Base-by-base conservation (phyloP, 1,140 invertebrate genomes). In the Conus ventricosus region DNA sequence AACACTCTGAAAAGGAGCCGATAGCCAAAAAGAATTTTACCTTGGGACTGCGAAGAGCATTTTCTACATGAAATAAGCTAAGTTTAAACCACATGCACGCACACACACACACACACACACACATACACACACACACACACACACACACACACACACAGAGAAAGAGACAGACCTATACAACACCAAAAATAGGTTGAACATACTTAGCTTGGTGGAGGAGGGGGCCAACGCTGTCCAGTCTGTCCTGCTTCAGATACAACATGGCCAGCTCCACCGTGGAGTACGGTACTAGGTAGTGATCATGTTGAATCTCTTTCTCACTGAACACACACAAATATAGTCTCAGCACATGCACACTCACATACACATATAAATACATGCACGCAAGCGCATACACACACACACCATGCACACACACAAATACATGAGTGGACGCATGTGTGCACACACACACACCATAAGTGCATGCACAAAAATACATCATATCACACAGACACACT, bases 261-360 rank as follows among this genome's bases (percentile, higher is more conserved):
- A 98, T 95, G 23, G 97, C 98, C 82, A 98, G 95, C 95, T 99
- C 98, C 39, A 98, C 97, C 51, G 97, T 96, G 2, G 98, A 96
- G 95, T 98, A 99, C 8, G 99, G 98, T 55, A 98, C 95, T 39
- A 99, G 94, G 95, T 98, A 99, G 0, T 96, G 96, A 94, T 99
- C 98, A 89, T 97, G 97, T 88, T 97, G 97, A 53, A 99, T 96
- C 84, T 97, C 96, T 92, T 97, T 97, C 92, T 98, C 97, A 90
- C 97, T 95, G 87, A 94, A 78, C 76, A 78, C 27, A 78, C 27
- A 51, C 76, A 78, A n/a, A 78, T 25, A 78, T 17, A 78, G 4
- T 51, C 76, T 51, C 10, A 11, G 39, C 27, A 27, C 5, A 39
- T 51, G 39, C 8, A 78, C 27, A 51, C 76, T 39, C 76, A 78